Evolutionary conservation across 1,140 invertebrate genomes (phyloP).

Genomic region (Nilaparvata lugens): DNA sequence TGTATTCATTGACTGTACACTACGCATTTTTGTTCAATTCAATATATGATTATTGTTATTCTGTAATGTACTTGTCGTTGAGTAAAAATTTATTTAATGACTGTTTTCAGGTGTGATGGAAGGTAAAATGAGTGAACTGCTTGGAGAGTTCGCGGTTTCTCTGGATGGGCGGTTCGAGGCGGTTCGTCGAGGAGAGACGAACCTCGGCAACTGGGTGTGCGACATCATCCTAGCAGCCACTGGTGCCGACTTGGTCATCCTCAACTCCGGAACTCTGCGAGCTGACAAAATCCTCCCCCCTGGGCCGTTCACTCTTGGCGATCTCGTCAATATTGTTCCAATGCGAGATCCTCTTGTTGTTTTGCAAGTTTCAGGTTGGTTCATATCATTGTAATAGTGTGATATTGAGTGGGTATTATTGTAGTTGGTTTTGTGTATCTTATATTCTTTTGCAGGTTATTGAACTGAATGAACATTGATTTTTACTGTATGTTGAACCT

Average conservation of each 20-base stretch:
- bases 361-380: constrained; percentile 45
- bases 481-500: too few relatives aligned
- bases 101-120: constrained; percentile 57
- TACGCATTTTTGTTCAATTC: too few relatives aligned
- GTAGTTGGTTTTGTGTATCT: too few relatives aligned
- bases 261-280: constrained; percentile 81
- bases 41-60: too few relatives aligned
- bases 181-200: constrained; percentile 73
- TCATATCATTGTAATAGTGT: too few relatives aligned
- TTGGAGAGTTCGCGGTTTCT: constrained; percentile 72
- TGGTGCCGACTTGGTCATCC: constrained; percentile 68
- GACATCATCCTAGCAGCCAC: constrained; percentile 77
- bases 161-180: constrained; percentile 73
- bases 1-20: too few relatives aligned
- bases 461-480: too few relatives aligned
- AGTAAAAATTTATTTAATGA: too few relatives aligned
- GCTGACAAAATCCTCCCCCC: constrained; percentile 65
- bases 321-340: constrained; percentile 72
- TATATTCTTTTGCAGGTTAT: too few relatives aligned
- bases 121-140: constrained; percentile 69
- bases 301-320: constrained; percentile 72
- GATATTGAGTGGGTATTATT: too few relatives aligned
- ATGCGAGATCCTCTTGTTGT: constrained; percentile 77
- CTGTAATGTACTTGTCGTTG: too few relatives aligned
- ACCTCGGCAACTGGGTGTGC: constrained; percentile 80